Evolutionary conservation across 2,888 invertebrate genomes (phyloP).

Genomic region (Vesta saturnalis): DNA sequence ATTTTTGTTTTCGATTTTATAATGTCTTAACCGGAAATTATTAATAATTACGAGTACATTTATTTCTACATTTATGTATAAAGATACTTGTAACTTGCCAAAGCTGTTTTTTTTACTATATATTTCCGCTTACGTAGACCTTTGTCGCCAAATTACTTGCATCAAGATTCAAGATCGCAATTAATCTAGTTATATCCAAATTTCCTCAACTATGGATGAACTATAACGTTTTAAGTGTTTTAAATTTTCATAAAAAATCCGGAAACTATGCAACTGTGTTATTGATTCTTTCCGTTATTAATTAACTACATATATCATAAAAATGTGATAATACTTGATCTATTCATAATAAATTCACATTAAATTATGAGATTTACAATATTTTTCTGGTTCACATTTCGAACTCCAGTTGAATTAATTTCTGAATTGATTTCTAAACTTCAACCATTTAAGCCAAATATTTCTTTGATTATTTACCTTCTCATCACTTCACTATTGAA

Average conservation of each 20-base stretch:
- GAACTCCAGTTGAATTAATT: neutral
- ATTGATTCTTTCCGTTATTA: constrained; percentile 1
- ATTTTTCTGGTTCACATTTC: constrained; percentile 11
- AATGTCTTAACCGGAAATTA: constrained; percentile 33
- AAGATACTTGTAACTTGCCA: neutral
- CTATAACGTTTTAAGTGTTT: no score
- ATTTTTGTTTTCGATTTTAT: constrained; percentile 23
- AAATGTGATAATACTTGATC: constrained; percentile 4
- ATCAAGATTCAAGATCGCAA: no score
- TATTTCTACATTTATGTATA: neutral
- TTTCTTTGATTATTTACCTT: neutral
- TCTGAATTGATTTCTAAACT: neutral
- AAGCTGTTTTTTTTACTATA: neutral
- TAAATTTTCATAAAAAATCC: no score
- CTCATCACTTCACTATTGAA: no score
- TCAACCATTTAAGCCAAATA: neutral
- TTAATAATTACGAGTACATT: no score
- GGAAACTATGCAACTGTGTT: constrained; percentile 1
- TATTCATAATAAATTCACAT: constrained; percentile 3
- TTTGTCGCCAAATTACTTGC: neutral
- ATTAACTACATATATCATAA: constrained; percentile 3
- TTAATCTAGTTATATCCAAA: no score
- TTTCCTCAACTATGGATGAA: no score
- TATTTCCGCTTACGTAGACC: neutral
- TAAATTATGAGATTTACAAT: neutral